Conservation (phyloP, 2,113 vertebrate genomes). For the Symphodus melops region DNA sequence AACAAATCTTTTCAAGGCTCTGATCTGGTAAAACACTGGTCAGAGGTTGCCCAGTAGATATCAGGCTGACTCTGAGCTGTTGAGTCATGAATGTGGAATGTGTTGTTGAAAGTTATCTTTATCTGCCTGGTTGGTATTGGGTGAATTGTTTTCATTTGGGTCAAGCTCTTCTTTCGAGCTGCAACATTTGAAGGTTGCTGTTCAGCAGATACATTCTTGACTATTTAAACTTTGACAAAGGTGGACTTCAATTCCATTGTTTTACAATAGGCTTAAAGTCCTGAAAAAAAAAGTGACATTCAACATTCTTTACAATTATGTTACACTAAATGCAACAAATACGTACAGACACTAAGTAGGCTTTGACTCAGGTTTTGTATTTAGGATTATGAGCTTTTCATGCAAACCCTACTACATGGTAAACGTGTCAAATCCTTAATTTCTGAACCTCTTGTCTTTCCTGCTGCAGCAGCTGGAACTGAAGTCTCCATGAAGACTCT, state of each 20-base stretch:
- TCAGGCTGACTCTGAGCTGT: slow-evolving; percentile 3
- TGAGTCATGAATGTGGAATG: slow-evolving; percentile 28
- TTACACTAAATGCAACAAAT: not conserved
- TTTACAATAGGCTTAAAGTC: too few relatives aligned
- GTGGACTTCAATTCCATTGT: not conserved
- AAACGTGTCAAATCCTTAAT: not conserved
- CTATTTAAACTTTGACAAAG: not conserved
- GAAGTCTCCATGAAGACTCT: slow-evolving; percentile 15
- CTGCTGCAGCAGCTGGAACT: slow-evolving; percentile 6
- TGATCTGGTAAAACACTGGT: not conserved
- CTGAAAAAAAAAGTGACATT: too few relatives aligned
- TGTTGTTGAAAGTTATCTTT: slow-evolving; percentile 31
- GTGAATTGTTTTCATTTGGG: too few relatives aligned
- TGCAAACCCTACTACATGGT: not conserved
- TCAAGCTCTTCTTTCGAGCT: not conserved
- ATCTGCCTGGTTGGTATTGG: not conserved
- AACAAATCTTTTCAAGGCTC: not conserved
- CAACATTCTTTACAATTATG: too few relatives aligned
- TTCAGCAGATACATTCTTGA: not conserved
- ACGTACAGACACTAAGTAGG: not conserved
- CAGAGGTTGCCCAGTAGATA: not conserved
- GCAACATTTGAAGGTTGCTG: not conserved
- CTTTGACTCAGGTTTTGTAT: not conserved
- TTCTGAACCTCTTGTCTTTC: not conserved
- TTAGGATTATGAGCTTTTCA: too few relatives aligned